Base-by-base conservation (phyloP, 2,113 vertebrate species). In the Hepsetus odoe region DNA sequence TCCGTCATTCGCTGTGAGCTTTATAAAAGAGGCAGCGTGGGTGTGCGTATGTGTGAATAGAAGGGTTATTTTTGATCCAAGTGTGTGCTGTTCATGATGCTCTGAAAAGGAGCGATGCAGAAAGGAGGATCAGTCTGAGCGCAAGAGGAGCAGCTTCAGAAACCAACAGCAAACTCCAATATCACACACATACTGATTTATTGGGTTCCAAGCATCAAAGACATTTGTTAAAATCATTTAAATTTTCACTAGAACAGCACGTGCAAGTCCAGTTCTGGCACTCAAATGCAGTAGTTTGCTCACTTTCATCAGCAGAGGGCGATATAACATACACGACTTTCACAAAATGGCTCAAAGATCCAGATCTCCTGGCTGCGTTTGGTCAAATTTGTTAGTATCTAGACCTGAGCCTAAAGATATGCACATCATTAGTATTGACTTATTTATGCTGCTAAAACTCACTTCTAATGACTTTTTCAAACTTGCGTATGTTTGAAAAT, bases 1-100 rank as follows among this genome's bases (percentile, higher is more conserved):
- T 24, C 12, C 62, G 28, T 58, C 46, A 51, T 64, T 67, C n/a
- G 53, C 72, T n/a, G 58, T 33, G 59, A 79, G 61, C 42, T 67
- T 80, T 75, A 80, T 58, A 66, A 77, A 77, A 66, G 77, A 26
- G 69, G 12, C 55, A 8, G 73, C 61, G 80, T 72, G 77, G 35
- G 77, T 74, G 77, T 56, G 53, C 56, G 76, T 74, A 62, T 83
- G 74, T 77, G 80, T 83, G 82, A 83, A 82, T 73, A 80, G 72
- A 67, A 72, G 72, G 69, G 73, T 74, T 83, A 83, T 80, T 83
- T 83, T 74, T 83, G 65, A 66, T 65, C 55, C 22, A 38, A 40
- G 62, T 73, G 59, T 61, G 74, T 68, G 51, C 78, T 64, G 74
- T 77, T 80, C 79, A 74, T 74, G 51, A 70, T 81, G 66, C 46